Conservation (phyloP, 2,113 vertebrate genomes). For the Platichthys stellatus region DNA sequence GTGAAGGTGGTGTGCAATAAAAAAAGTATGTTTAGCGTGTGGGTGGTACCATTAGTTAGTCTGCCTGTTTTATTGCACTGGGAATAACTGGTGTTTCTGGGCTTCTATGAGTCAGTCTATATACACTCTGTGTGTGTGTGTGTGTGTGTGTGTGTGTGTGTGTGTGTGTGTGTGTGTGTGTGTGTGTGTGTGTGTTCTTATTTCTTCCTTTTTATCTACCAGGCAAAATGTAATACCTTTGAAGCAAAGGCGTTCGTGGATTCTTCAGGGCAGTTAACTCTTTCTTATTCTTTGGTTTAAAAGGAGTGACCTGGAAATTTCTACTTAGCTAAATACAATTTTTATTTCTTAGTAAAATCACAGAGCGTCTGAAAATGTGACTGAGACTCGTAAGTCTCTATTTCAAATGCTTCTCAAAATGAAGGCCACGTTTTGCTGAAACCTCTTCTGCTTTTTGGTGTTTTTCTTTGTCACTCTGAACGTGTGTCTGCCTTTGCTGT, state of each 20-base stretch:
- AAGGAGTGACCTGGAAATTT: conserved; percentile 4
- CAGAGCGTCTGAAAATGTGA: conserved; percentile 10
- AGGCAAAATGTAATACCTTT: conserved; percentile 18
- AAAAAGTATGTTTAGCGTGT: conserved; percentile 66
- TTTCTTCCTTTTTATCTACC: neutral
- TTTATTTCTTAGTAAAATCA: neutral
- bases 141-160: conserved; percentile 14
- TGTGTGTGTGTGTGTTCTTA: conserved; percentile 2
- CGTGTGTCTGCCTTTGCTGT: conserved; percentile 15
- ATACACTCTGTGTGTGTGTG: conserved; percentile 33
- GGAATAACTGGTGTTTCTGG: conserved; percentile 64
- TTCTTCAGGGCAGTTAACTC: neutral
- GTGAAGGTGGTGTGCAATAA: conserved; percentile 61
- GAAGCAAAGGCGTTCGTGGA: conserved; percentile 22
- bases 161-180: conserved; percentile 7
- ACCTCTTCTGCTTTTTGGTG: neutral
- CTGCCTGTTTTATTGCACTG: conserved; percentile 73
- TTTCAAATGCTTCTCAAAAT: conserved; percentile 16
- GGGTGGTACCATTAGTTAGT: conserved; percentile 75
- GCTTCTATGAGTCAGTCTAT: conserved; percentile 57
- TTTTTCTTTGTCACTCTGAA: neutral
- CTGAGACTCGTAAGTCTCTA: neutral
- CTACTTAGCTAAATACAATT: neutral
- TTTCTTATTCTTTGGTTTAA: conserved; percentile 3
- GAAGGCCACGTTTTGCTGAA: conserved; percentile 24